These are phyloP conservation scores for Tetragonisca angustula DNA, from an alignment of 2,888 invertebrate species.

Conservation along the genomic window DNA sequence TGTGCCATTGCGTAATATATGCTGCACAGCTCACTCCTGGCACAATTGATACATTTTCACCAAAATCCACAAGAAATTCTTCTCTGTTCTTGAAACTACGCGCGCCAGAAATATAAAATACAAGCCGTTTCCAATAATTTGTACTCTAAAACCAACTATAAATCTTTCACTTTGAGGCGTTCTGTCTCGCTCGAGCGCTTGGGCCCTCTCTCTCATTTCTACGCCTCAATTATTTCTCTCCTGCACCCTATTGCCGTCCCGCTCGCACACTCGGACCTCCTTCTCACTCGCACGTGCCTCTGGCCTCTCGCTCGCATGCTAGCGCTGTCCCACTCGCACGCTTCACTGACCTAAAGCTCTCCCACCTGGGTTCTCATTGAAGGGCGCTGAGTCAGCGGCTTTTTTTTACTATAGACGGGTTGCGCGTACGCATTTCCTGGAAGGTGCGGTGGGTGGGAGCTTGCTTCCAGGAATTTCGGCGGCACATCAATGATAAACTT, in stretches of 20 bases:
- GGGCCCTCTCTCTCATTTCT: too few species aligned
- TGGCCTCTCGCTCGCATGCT: background rate
- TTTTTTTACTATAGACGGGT: background rate
- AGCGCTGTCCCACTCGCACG: background rate
- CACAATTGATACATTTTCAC: too few species aligned
- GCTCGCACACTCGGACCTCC: background rate
- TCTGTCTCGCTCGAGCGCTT: too few species aligned
- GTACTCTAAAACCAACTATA: too few species aligned
- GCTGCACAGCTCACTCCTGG: too few species aligned
- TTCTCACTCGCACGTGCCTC: background rate
- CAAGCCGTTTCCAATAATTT: too few species aligned
- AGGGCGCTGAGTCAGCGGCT: conserved; percentile 8
- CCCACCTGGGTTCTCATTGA: background rate
- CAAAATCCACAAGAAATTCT: too few species aligned
- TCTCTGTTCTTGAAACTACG: too few species aligned
- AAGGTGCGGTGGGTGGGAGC: background rate
- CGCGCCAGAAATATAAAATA: too few species aligned
- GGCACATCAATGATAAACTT: conserved; percentile 5
- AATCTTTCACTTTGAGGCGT: too few species aligned
- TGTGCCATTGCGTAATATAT: too few species aligned
- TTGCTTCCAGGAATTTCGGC: background rate
- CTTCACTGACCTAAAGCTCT: conserved; percentile 9
- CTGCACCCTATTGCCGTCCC: background rate
- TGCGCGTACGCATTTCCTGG: background rate
- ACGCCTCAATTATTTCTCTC: too few species aligned